Base-by-base conservation (phyloP, 2,113 vertebrate species). In the Clarias batrachus region DNA sequence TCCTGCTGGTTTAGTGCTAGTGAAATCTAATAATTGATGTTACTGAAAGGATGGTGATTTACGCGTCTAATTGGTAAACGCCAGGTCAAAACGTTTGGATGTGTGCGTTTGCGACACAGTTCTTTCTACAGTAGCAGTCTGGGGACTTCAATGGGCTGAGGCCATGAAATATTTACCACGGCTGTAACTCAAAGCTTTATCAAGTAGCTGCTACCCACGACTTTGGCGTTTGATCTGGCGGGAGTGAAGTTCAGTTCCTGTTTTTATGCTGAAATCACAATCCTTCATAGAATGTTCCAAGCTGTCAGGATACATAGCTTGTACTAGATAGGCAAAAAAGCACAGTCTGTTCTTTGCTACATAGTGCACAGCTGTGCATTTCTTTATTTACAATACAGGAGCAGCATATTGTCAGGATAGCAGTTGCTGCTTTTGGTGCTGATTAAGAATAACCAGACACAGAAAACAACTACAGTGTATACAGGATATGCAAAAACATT, bases 131-230 rank as follows among this genome's bases (percentile, higher is more conserved):
- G 59, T 68, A 68, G 70, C 48, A 71, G 66, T 87, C 80, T 57
- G 14, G 12, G 62, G 41, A 25, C 81, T 88, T 68, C 21, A 59
- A 52, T 77, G 54, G 77, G 37, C 62, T 71, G 60, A 41, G 85
- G n/a, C 74, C 13, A 84, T 88, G n/a, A 90, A 90, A 88, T 86
- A 88, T 88, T 84, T 54, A 81, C 52, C 65, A 13, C 71, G 33
- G 74, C 68, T 71, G 74, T 86, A 74, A 80, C 17, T 81, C 60
- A 54, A 25, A 74, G 80, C 86, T 25, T 77, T 65, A 78, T 66
- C 14, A 25, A 27, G 63, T 21, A 7, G 52, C 82, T 70, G 14
- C 56, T 33, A 63, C n/a, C 37, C 63, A 30, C 62, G 33, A 59
- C 86, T 54, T 21, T 19, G 30, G 41, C 5, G 56, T 78, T 70